Percentiles rank a stretch among this genome's conserved stretches.
Evolutionary conservation across 2,797 vertebrate species (phyloP).

Genomic region (Mormyrus proboscirostris): DNA sequence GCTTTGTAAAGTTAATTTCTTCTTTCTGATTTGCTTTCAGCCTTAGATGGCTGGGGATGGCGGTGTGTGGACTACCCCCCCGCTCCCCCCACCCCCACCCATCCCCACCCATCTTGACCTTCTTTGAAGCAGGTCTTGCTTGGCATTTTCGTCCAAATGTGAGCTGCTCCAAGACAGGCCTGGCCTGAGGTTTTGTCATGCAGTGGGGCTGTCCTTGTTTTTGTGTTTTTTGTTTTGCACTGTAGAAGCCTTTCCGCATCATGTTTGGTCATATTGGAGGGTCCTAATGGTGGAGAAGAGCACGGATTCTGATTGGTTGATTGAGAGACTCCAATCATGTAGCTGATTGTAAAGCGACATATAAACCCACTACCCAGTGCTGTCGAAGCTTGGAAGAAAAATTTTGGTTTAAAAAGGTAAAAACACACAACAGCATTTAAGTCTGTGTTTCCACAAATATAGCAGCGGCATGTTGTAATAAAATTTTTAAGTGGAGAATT

Average conservation of each 20-base stretch:
- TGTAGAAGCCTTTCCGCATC: not conserved
- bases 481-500: not conserved
- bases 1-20: constrained; percentile 53
- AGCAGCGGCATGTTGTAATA: constrained; percentile 8
- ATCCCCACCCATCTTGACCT: not conserved
- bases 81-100: not conserved
- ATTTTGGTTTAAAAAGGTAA: not conserved
- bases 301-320: not conserved
- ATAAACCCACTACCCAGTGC: not conserved
- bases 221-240: not conserved
- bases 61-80: not conserved
- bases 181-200: not conserved
- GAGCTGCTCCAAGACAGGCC: not conserved
- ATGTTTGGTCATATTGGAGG: not conserved
- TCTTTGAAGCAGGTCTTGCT: not conserved
- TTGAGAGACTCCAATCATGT: not conserved
- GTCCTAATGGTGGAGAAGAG: not conserved
- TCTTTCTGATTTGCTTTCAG: constrained; percentile 50
- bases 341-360: constrained; percentile 4
- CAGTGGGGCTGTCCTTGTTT: not conserved
- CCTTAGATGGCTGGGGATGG: not conserved
- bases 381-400: not conserved
- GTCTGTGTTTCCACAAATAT: not conserved
- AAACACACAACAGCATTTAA: not conserved
- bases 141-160: not conserved